Evolutionary conservation across 2,888 invertebrate genomes (phyloP), one percentile per base, ranked within the genome.

Genomic region (Lingula anatina): DNA sequence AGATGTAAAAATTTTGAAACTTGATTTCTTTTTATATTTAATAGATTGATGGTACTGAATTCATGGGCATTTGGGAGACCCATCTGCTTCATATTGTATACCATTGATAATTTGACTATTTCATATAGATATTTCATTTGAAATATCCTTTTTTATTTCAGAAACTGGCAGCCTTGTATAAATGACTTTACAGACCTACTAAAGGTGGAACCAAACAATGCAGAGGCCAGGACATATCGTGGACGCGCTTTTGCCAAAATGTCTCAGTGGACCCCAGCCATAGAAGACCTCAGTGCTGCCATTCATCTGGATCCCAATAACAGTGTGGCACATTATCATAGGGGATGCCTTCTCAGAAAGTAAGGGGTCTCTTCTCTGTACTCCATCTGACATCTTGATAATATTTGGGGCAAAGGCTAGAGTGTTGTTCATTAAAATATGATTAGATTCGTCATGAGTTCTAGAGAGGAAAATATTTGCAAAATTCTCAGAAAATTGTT

Each of bases 271-370:
- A 63, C 62, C 26, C 53, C 57, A 20, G 71, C 77, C 0, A 63
- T 76, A n/a, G 61, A 68, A 49, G 77, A 77, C 49, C 57, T 77
- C 41, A 72, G 72, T 26, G 69, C 69, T n/a, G 69, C 73, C 15
- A 68, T 77, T 43, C 77, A 76, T 55, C 63, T 75, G 12, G 66
- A 76, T 55, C 77, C 77, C 15, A 59, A 63, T 39, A 66, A 66
- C 56, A 68, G 71, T 65, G 50, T 66, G 52, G 74, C 76, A 3
- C 73, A 70, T 57, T 77, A 71, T 54, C 65, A 73, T 47, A 59
- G 77, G 18, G 77, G 65, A 20, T 75, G 73, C 57, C 62, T 76
- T 37, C 64, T 77, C 3, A 61, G 75, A 53, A 74, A 68, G 73
- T 73, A 54, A 54, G 66, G 53, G 25, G n/a, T n/a, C n/a, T n/a